Conservation (phyloP, 2,797 vertebrate species). For the Myotis pilosus region DNA sequence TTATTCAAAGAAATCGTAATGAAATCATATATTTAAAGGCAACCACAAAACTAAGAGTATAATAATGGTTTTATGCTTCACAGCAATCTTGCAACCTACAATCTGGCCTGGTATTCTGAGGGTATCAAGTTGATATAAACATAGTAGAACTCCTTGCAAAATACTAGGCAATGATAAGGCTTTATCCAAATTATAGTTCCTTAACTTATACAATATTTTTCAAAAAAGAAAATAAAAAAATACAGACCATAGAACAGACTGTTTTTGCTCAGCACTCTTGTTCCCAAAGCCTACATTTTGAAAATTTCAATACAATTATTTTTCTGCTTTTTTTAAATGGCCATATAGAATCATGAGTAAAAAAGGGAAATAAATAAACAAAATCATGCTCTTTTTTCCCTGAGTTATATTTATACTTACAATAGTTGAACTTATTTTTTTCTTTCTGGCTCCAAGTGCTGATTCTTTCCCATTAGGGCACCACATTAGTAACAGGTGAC, state of each 20-base stretch:
- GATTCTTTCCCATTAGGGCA: neutral
- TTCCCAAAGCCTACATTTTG: neutral
- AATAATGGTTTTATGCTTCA: constrained; percentile 63
- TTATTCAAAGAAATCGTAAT: constrained; percentile 78
- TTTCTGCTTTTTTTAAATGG: neutral
- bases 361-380: neutral
- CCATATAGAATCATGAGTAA: neutral
- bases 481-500: constrained; percentile 47
- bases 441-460: neutral
- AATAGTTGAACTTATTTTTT: neutral
- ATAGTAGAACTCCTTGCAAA: neutral
- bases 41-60: constrained; percentile 66
- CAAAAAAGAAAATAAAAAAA: constrained; percentile 20
- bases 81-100: constrained; percentile 19
- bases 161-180: neutral
- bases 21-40: constrained; percentile 67
- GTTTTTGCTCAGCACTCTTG: neutral
- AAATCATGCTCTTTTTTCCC: neutral
- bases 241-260: neutral
- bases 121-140: neutral
- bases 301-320: neutral
- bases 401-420: neutral
- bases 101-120: constrained; percentile 27
- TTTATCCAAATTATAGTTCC: constrained; percentile 33
- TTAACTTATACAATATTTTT: neutral